Percentiles rank a stretch among this genome's conserved stretches.
phyloP scores from a whole-genome alignment of 2,888 invertebrate species.

The Drosophila paracracens region DNA sequence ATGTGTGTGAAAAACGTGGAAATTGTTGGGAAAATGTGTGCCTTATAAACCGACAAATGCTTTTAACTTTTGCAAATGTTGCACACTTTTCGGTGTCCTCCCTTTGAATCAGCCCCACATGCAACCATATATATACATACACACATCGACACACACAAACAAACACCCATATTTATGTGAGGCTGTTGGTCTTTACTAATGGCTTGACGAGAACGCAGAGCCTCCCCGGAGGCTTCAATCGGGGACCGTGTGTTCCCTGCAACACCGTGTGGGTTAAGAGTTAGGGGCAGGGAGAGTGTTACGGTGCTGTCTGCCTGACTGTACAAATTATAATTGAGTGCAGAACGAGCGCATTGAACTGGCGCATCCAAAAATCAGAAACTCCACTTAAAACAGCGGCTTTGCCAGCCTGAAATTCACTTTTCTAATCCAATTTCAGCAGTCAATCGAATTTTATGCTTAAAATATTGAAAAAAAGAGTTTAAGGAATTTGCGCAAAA shows the following conservation, averaged over 20 bases:
- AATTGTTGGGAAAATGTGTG: slow-evolving; percentile 5
- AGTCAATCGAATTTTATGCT: not conserved
- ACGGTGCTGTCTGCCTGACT: slow-evolving; percentile 58
- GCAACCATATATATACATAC: slow-evolving; percentile 6
- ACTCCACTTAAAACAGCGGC: slow-evolving; percentile 18
- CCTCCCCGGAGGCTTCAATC: slow-evolving; percentile 47
- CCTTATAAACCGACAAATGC: slow-evolving; percentile 65
- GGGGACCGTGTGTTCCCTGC: slow-evolving; percentile 7
- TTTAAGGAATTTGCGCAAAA: not conserved
- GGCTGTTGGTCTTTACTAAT: slow-evolving; percentile 71
- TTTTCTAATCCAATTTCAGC: not conserved
- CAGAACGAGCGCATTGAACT: slow-evolving; percentile 74
- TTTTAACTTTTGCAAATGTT: slow-evolving; percentile 70
- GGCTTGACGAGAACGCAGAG: slow-evolving; percentile 50
- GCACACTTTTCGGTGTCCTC: slow-evolving; percentile 63
- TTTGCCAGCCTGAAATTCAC: not conserved
- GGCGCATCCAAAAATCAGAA: slow-evolving; percentile 36
- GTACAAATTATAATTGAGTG: slow-evolving; percentile 78
- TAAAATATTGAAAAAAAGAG: not conserved
- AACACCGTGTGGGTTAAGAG: not conserved
- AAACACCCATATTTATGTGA: slow-evolving; percentile 32
- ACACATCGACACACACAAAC: not conserved
- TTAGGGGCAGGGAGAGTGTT: slow-evolving; percentile 9
- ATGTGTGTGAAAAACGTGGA: not conserved
- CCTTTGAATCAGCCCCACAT: slow-evolving; percentile 15